phyloP scores from a whole-genome alignment of 1,140 invertebrate genomes.

The Bombus huntii region DNA sequence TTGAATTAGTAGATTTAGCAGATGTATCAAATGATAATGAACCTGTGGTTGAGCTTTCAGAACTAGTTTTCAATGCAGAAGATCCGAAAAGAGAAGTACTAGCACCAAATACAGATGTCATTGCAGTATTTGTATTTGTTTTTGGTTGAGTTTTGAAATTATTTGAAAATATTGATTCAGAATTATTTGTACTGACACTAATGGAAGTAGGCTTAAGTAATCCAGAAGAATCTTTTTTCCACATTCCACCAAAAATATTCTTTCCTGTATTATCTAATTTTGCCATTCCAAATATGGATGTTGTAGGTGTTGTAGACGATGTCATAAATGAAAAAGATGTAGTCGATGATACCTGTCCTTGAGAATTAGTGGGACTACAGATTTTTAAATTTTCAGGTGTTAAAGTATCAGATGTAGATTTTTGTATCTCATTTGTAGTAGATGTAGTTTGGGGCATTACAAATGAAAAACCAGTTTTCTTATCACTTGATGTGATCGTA shows the following conservation, averaged over 20 bases:
- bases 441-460: constrained; percentile 30
- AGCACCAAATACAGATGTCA: not conserved
- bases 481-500: constrained; percentile 16
- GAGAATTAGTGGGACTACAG: constrained; percentile 63
- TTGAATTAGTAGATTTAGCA: constrained; percentile 23
- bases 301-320: not conserved
- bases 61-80: not conserved
- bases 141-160: constrained; percentile 28
- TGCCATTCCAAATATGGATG: constrained; percentile 42
- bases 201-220: constrained; percentile 25
- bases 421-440: constrained; percentile 9
- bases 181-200: not conserved
- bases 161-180: constrained; percentile 14
- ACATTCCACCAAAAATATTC: constrained; percentile 46
- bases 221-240: not conserved
- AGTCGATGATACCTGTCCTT: constrained; percentile 1
- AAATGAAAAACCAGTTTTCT: constrained; percentile 51
- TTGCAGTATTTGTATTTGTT: not conserved
- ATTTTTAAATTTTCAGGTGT: constrained; percentile 70
- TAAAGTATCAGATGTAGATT: not conserved
- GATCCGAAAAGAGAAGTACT: constrained; percentile 2
- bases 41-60: not conserved
- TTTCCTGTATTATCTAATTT: constrained; percentile 14
- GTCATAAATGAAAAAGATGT: constrained; percentile 19
- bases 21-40: not conserved